Conservation (phyloP, 1,140 invertebrate genomes). For the Drosophila mojavensis region DNA sequence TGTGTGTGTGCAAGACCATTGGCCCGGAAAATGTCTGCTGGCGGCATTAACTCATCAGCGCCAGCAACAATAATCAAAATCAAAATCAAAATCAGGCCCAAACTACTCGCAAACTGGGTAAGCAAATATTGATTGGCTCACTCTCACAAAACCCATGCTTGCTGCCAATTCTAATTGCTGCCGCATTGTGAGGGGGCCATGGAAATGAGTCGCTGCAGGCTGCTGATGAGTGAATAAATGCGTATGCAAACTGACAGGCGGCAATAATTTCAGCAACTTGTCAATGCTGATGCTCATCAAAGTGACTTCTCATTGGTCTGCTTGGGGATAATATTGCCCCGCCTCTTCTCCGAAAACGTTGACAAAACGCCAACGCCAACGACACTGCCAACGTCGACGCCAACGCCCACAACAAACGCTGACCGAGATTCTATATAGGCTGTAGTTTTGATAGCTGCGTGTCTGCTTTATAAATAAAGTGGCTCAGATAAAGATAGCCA, state of each 20-base stretch:
- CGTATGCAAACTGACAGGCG: conserved; percentile 69
- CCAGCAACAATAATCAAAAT: conserved; percentile 29
- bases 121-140: conserved; percentile 44
- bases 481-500: conserved; percentile 69
- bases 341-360: conserved; percentile 41
- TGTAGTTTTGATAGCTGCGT: conserved; percentile 56
- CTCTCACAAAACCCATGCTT: conserved; percentile 9
- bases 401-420: conserved; percentile 57
- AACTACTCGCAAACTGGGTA: conserved; percentile 22
- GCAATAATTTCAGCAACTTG: conserved; percentile 79
- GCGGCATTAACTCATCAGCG: conserved; percentile 73
- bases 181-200: not conserved
- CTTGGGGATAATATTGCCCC: conserved; percentile 37
- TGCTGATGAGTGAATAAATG: conserved; percentile 68
- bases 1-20: conserved; percentile 24
- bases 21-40: conserved; percentile 63
- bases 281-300: conserved; percentile 78
- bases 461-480: conserved; percentile 79
- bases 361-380: conserved; percentile 72
- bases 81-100: conserved; percentile 24
- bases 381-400: conserved; percentile 33
- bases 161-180: conserved; percentile 64
- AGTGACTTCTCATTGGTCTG: conserved; percentile 64
- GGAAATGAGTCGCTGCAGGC: conserved; percentile 25
- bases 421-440: conserved; percentile 58